Evolutionary conservation across 2,797 vertebrate genomes (phyloP), one percentile per base, ranked within the genome.

Genomic region (Eutrigla gurnardus): DNA sequence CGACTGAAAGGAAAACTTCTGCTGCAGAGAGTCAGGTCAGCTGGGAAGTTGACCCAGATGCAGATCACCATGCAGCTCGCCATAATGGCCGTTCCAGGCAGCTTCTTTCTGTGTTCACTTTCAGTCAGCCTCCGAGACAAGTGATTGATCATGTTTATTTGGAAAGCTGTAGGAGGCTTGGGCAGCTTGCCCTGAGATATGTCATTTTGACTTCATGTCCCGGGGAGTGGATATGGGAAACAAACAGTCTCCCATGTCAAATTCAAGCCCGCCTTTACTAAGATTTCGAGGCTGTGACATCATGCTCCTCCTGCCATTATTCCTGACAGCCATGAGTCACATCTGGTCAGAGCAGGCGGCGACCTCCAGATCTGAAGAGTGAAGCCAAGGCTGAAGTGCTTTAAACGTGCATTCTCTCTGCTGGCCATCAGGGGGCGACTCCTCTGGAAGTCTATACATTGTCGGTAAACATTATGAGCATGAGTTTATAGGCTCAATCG

Each of bases 121-220:
- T 17, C 60, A 10, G 47, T 40, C 37, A 17, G 4, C 49, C 35
- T 50, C n/a, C 9, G 35, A 50, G 39, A 45, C 52, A 43, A 55
- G 32, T 15, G 13, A 52, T 65, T 14, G 36, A 58, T 58, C 7
- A 47, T 35, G 39, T 70, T 33, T 42, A 50, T 61, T 14, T 61
- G 36, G 1, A 36, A 43, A 35, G 3, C 7, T 60, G 6, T 17
- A 11, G 17, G 37, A n/a, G 37, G 17, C 36, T 42, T 7, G 57
- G 3, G 1, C 33, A 15, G 39, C 25, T 33, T 57, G 8, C 35
- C 42, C 18, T 6, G 0, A 40, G 14, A 59, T 7, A 15, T 18
- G 37, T 36, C 8, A 14, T 71, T 61, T 43, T 52, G 39, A 54
- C 15, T 12, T 4, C 5, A 36, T 46, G 3, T n/a, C 60, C 43